Evolutionary conservation across 2,113 vertebrate genomes (phyloP), one percentile per base, ranked within the genome.

Genomic region (Indicator maculatus): DNA sequence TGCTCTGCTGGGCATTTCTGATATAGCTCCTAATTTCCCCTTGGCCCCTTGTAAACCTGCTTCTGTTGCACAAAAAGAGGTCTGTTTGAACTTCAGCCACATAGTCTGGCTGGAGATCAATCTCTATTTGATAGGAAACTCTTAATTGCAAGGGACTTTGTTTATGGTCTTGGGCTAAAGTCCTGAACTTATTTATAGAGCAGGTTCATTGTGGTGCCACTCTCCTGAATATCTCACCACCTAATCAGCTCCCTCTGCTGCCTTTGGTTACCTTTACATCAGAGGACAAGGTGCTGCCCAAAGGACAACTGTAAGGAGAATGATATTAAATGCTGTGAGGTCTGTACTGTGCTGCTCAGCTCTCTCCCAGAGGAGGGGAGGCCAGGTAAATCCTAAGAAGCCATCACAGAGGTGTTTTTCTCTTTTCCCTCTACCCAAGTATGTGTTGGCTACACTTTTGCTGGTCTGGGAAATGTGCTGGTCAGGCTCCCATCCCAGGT

Each of bases 401-500:
- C 4, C 1, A 33, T 21, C 2, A 0, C 16, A 81, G 44, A 72
- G 19, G 14, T 18, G 10, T 39, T 77, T 59, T 70, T 50, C 47
- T 56, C 18, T 38, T 56, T 56, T 16, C 20, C 8, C 41, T 2
- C 6, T 30, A 9, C 26, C 9, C 2, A 1, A 27, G 9, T 26
- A 19, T n/a, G 30, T 59, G 23, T 33, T 74, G 63, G 20, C 27
- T 69, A 86, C 36, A 24, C 30, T 60, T 44, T 16, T 12, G 67
- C 21, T 28, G 28, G 11, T 47, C 53, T 70, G 47, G 31, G n/a
- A 58, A 71, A 60, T 66, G 36, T 3, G 1, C 45, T 33, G 27
- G 5, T 17, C 1, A 2, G 44, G 24, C 0, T 73, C 36, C 50
- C 14, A 1, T 23, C 21, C 18, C 8, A 2, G 8, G 10, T n/a